phyloP scores from a whole-genome alignment of 1,140 invertebrate species.

The Trichonephila clavata region DNA sequence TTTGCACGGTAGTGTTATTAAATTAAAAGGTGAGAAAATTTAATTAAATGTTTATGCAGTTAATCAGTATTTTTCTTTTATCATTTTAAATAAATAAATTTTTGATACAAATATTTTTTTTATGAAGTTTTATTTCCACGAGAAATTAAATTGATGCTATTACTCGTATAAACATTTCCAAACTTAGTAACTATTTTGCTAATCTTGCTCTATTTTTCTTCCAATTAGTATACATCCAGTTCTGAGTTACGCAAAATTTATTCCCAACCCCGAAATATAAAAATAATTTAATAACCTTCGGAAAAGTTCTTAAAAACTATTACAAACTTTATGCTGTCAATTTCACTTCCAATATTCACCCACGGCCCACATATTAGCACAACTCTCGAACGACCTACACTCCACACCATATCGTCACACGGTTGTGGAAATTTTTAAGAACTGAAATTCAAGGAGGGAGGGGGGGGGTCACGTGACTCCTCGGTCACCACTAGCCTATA shows the following conservation, averaged over 20 bases:
- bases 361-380: not conserved
- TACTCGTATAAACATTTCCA: no score
- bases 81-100: no score
- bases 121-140: no score
- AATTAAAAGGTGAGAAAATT: no score
- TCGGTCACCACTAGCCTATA: constrained; percentile 63
- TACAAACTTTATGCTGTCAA: not conserved
- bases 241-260: not conserved
- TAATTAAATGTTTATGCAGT: no score
- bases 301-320: not conserved
- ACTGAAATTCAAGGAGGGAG: not conserved
- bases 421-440: constrained; percentile 47
- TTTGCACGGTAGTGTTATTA: no score
- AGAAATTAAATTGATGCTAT: no score
- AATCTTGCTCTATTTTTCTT: not conserved
- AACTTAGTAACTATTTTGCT: no score
- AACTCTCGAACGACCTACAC: not conserved
- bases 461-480: not conserved
- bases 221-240: not conserved
- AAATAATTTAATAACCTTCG: not conserved
- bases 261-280: not conserved
- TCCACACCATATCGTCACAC: not conserved
- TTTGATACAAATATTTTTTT: no score
- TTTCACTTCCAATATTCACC: not conserved
- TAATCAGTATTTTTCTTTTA: no score